Evolutionary conservation across 1,140 invertebrate species (phyloP), one percentile per base, ranked within the genome.

Genomic region (Drosophila sulfurigaster): DNA sequence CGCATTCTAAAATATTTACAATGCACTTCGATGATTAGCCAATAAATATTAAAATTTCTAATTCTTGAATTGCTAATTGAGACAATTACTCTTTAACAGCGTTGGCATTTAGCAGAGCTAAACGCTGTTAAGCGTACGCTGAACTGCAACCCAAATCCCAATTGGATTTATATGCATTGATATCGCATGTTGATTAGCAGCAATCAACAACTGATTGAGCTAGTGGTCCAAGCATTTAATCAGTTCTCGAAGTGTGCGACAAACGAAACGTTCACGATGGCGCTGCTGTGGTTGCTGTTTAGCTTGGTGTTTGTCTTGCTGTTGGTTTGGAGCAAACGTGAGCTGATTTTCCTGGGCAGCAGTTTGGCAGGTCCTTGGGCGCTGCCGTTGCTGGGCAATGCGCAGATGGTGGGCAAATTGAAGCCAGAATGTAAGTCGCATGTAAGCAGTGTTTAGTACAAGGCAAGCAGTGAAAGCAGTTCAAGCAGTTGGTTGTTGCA

Each of bases 381-480:
- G 2, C 16, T 92, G 15, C 91, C 91, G 1, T 63, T 87, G 0
- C 25, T 92, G 25, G 91, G 91, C 25, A 92, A 92, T 75, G 88
- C 79, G 2, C 91, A 92, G 63, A 87, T 92, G 79, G 75, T 91
- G 52, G 76, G 79, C 49, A 92, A 88, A 71, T 60, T 92, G 1
- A 81, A 69, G 54, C 91, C 91, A 2, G 91, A 92, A 51, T 82
- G 91, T 92, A 64, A 87, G 91, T 3, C 7, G 2, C 35, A 11
- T 2, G 1, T 8, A 35, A 1, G 32, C 32, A 5, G 10, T 1
- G 3, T 11, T 15, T 5, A 11, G 5, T 4, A n/a, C 30, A 1
- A 28, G 11, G 20, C 20, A 63, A n/a, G 11, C 8, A 2, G 15
- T 2, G 7, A 1, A 51, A 16, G 41, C 48, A 38, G 1, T n/a